A percentile compares a stretch with the other conserved stretches of the same genome.
Evolutionary conservation across 2,113 vertebrate species (phyloP).

Genomic region (Nycticorax nycticorax): DNA sequence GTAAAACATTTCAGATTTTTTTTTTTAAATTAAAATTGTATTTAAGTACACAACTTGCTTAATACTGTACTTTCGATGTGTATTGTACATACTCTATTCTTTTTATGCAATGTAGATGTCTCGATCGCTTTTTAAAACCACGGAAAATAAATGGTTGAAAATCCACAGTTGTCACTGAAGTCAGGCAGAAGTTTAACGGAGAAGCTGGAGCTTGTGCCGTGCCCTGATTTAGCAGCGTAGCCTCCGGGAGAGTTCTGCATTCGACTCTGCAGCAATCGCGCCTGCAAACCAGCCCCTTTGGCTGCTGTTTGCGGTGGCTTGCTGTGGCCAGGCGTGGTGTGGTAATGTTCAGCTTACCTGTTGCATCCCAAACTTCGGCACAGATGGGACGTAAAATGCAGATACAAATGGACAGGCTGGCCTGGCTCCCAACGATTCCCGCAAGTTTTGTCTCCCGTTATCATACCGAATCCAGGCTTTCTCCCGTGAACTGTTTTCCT

Average conservation of each 20-base stretch:
- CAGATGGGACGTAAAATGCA: accelerated
- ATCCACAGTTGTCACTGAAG: background rate
- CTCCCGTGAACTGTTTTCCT: background rate
- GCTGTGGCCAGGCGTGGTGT: background rate
- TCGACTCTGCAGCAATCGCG: background rate
- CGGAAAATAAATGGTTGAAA: background rate
- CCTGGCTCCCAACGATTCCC: background rate
- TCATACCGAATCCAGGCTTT: accelerated
- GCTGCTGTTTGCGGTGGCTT: background rate
- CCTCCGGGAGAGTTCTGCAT: background rate
- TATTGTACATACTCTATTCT: background rate
- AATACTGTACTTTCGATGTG: background rate
- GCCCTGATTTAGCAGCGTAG: background rate
- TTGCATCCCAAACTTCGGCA: background rate
- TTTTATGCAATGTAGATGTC: background rate
- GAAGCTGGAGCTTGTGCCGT: background rate
- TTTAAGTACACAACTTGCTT: background rate
- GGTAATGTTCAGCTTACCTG: background rate
- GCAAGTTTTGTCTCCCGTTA: background rate
- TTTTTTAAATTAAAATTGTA: background rate
- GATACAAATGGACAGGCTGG: background rate
- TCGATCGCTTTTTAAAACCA: background rate
- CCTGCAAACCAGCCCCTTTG: background rate
- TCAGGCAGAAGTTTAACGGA: background rate
- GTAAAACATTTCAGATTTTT: background rate